Evolutionary conservation across 2,113 vertebrate species (phyloP).

Genomic region (Apteryx mantelli): DNA sequence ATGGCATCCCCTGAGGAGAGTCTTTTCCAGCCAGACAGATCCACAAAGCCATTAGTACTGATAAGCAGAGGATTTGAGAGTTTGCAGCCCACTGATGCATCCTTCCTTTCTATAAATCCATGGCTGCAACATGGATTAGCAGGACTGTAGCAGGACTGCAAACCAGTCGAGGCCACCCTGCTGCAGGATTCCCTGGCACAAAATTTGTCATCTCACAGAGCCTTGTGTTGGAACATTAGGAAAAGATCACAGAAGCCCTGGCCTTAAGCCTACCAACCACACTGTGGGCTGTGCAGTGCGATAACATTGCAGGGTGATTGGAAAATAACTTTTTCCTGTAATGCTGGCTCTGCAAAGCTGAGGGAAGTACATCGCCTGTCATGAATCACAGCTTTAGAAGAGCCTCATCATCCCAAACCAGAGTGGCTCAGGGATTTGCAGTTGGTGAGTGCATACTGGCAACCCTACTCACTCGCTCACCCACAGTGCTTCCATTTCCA

Average conservation of each 20-base stretch:
- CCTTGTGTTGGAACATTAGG: accelerated
- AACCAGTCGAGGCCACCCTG: accelerated
- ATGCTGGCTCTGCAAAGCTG: not conserved
- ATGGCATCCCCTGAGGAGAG: not conserved
- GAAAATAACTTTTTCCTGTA: not conserved
- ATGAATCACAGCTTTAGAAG: not conserved
- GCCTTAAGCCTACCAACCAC: not conserved
- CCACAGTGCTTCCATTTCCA: not conserved
- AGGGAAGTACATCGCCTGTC: not conserved
- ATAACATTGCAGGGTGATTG: not conserved
- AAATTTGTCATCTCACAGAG: not conserved
- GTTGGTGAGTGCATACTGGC: not conserved
- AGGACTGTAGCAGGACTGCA: not conserved
- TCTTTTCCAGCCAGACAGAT: not conserved
- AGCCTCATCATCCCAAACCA: not conserved
- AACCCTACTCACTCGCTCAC: not conserved
- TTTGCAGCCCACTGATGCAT: not conserved
- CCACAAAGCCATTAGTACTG: no score
- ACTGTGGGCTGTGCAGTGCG: accelerated
- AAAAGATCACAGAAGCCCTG: not conserved
- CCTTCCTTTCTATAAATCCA: not conserved
- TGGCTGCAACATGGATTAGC: no score
- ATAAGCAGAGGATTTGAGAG: not conserved
- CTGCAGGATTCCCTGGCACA: not conserved
- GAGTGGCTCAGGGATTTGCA: not conserved